phyloP scores from a whole-genome alignment of 2,888 invertebrate genomes.

The Erebia ligea region DNA sequence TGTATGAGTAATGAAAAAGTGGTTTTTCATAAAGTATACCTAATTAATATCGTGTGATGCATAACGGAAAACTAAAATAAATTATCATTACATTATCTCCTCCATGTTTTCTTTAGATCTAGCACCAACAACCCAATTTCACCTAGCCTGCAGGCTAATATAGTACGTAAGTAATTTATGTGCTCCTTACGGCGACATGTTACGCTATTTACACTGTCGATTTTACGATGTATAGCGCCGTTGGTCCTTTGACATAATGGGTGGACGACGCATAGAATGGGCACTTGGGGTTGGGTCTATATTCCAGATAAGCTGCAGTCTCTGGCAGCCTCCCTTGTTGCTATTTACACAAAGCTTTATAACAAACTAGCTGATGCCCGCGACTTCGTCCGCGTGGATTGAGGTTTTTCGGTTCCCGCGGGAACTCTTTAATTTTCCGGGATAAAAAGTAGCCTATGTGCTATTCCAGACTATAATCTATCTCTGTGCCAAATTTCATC shows the following conservation, averaged over 20 bases:
- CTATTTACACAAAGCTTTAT: neutral
- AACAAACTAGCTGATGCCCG: no score
- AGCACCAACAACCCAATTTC: neutral
- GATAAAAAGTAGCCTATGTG: no score
- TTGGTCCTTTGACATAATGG: slow-evolving; percentile 70
- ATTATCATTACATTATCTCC: no score
- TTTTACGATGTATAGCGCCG: slow-evolving; percentile 76
- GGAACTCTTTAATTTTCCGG: no score
- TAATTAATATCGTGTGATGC: no score
- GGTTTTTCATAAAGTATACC: no score
- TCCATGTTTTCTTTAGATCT: neutral
- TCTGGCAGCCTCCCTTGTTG: neutral
- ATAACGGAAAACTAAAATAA: no score
- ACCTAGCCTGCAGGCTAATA: neutral
- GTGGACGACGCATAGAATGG: slow-evolving; percentile 69
- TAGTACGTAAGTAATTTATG: slow-evolving; percentile 12
- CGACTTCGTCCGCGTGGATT: no score
- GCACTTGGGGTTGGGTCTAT: slow-evolving; percentile 62
- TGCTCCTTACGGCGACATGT: slow-evolving; percentile 57
- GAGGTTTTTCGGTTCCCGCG: no score
- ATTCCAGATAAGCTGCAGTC: slow-evolving; percentile 14
- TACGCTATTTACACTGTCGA: slow-evolving; percentile 71
- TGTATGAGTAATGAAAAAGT: no score
- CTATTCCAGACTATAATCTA: no score
- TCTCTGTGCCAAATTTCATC: no score